These are phyloP conservation scores for Encarsia formosa DNA, from an alignment of 2,888 invertebrate genomes.

Conservation along the genomic window DNA sequence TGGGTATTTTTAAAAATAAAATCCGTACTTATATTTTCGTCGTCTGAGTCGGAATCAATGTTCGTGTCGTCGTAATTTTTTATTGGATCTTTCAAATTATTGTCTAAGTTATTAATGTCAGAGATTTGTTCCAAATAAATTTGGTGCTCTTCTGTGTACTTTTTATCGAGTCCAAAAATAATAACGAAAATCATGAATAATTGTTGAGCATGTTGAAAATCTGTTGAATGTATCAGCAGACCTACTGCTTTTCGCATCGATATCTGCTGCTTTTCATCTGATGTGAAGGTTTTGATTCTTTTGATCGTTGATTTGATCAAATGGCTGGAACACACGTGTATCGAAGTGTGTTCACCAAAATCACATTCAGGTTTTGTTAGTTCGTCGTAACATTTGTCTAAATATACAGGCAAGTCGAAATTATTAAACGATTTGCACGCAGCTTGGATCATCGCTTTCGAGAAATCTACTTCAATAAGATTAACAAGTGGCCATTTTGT, in stretches of 20 bases:
- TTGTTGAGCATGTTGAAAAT: neutral
- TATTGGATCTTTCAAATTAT: neutral
- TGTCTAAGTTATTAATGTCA: neutral
- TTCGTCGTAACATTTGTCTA: neutral
- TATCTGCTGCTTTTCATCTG: neutral
- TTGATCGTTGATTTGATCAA: neutral
- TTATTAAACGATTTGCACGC: slow-evolving; percentile 1
- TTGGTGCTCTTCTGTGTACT: neutral
- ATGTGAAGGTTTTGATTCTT: neutral
- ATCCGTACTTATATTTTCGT: neutral
- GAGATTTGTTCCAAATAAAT: neutral
- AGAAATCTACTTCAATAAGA: slow-evolving; percentile 1
- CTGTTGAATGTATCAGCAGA: neutral
- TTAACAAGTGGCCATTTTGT: neutral
- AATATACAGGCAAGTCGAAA: neutral
- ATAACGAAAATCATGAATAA: neutral
- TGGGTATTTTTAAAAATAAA: neutral
- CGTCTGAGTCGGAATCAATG: neutral
- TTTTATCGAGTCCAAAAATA: neutral
- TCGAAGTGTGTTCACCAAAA: neutral
- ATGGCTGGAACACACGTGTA: slow-evolving; percentile 5
- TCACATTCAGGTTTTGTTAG: neutral
- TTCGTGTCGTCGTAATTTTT: neutral
- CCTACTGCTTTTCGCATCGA: neutral
- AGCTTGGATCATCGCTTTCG: neutral